Percentiles rank a stretch among this genome's conserved stretches.
These are phyloP conservation scores for Aphaenogaster rudis DNA, from an alignment of 1,140 invertebrate genomes.

Conservation along the genomic window DNA sequence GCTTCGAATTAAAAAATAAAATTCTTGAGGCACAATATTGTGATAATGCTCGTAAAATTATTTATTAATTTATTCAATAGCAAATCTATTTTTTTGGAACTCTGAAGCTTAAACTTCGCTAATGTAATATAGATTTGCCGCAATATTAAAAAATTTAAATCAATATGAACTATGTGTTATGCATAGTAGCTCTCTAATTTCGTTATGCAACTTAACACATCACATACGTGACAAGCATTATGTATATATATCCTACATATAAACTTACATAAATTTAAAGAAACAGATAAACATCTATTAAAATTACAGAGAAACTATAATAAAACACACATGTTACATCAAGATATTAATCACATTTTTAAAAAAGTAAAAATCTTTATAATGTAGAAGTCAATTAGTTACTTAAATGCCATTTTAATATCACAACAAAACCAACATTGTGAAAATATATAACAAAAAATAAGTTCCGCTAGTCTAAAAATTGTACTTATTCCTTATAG, in stretches of 20 bases:
- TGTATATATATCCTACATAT: background rate
- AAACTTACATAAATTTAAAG: conserved; percentile 7
- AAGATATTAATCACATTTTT: background rate
- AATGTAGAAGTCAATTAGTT: background rate
- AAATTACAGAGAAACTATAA: conserved; percentile 1
- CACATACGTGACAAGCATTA: background rate
- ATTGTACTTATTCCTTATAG: conserved; percentile 62
- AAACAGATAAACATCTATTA: background rate
- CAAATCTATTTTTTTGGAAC: background rate
- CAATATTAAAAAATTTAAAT: conserved; percentile 14
- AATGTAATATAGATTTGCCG: background rate
- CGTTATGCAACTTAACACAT: conserved; percentile 8
- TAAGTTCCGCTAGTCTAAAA: conserved; percentile 42
- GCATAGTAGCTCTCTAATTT: background rate
- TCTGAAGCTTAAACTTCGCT: conserved; percentile 1
- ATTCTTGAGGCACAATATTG: conserved; percentile 11
- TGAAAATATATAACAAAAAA: conserved; percentile 65
- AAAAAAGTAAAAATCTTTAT: conserved; percentile 6
- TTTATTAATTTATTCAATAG: background rate
- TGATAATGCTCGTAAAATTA: conserved; percentile 8
- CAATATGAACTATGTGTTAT: background rate
- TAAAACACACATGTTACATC: background rate
- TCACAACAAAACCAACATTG: conserved; percentile 70
- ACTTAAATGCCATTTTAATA: conserved; percentile 57
- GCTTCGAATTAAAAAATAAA: conserved; percentile 30